A percentile compares a stretch with the other conserved stretches of the same genome.
phyloP scores from a whole-genome alignment of 1,140 invertebrate species.

The Aphaenogaster rudis region DNA sequence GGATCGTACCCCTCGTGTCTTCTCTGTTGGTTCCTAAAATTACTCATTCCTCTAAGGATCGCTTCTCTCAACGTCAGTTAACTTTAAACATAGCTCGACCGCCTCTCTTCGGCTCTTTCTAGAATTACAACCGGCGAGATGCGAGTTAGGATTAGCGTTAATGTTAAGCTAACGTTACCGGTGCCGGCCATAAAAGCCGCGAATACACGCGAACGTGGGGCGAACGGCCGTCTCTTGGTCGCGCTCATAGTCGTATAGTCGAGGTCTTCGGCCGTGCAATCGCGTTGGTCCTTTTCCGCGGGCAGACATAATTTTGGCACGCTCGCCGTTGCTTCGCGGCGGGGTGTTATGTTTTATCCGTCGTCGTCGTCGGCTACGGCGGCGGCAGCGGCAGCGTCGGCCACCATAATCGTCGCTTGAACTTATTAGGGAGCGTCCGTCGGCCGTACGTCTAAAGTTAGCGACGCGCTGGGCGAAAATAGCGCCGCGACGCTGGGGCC shows the following conservation, averaged over 20 bases:
- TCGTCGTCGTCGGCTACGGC: constrained; percentile 41
- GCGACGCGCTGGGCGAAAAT: constrained; percentile 82
- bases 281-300: constrained; percentile 67
- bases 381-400: constrained; percentile 66
- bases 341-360: constrained; percentile 70
- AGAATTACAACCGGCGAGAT: constrained; percentile 22
- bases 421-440: constrained; percentile 86
- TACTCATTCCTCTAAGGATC: constrained; percentile 31
- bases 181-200: constrained; percentile 14
- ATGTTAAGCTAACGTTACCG: constrained; percentile 9
- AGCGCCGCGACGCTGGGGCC: constrained; percentile 80
- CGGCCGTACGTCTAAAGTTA: constrained; percentile 85
- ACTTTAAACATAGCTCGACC: neutral
- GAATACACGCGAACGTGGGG: constrained; percentile 27
- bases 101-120: neutral
- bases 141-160: neutral
- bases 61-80: constrained; percentile 15
- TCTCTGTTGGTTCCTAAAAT: constrained; percentile 37
- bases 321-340: constrained; percentile 64
- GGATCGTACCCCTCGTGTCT: neutral
- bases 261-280: constrained; percentile 83
- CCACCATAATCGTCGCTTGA: constrained; percentile 85
- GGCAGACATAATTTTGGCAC: constrained; percentile 83
- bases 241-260: constrained; percentile 54
- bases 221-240: constrained; percentile 48